Percentiles rank a stretch among this genome's conserved stretches.
phyloP scores from a whole-genome alignment of 1,140 invertebrate genomes.

The Drosophila watanabei region DNA sequence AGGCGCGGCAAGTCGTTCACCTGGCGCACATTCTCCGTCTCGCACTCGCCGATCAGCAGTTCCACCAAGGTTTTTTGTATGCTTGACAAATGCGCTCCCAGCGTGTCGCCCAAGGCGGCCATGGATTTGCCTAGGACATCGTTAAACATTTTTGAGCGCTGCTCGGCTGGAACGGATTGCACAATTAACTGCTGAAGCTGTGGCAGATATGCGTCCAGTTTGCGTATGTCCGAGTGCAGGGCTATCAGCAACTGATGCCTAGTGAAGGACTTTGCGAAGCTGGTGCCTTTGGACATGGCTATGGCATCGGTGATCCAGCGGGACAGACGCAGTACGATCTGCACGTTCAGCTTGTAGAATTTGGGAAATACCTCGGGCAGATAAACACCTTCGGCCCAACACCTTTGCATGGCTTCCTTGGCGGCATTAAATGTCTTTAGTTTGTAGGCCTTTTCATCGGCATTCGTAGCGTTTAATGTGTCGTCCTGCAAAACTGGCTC shows the following conservation, averaged over 20 bases:
- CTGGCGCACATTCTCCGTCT: slow-evolving; percentile 80
- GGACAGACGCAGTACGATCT: slow-evolving; percentile 91
- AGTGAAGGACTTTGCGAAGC: slow-evolving; percentile 39
- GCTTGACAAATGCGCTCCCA: slow-evolving; percentile 42
- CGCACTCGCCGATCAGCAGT: slow-evolving; percentile 71
- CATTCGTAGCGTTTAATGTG: slow-evolving; percentile 10
- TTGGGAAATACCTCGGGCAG: slow-evolving; percentile 91
- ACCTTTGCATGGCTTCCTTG: slow-evolving; percentile 86
- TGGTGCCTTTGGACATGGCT: slow-evolving; percentile 33
- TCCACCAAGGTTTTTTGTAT: slow-evolving; percentile 67
- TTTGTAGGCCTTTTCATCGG: slow-evolving; percentile 31
- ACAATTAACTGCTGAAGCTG: slow-evolving; percentile 52
- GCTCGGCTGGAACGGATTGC: slow-evolving; percentile 41
- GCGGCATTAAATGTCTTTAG: slow-evolving; percentile 73
- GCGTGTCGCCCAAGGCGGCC: slow-evolving; percentile 40
- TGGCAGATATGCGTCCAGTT: slow-evolving; percentile 60
- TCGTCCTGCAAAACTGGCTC: slow-evolving; percentile 67
- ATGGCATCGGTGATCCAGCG: slow-evolving; percentile 88
- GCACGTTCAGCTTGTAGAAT: slow-evolving; percentile 95
- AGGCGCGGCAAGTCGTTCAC: slow-evolving; percentile 96
- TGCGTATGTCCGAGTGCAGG: slow-evolving; percentile 67
- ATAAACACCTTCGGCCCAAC: slow-evolving; percentile 92
- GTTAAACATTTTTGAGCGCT: slow-evolving; percentile 45
- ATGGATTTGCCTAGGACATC: slow-evolving; percentile 69
- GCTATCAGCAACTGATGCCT: slow-evolving; percentile 63